Percentiles rank a stretch among this genome's conserved stretches.
These are phyloP conservation scores for Galerucella calmariensis DNA, from an alignment of 2,888 invertebrate species.

Conservation along the genomic window DNA sequence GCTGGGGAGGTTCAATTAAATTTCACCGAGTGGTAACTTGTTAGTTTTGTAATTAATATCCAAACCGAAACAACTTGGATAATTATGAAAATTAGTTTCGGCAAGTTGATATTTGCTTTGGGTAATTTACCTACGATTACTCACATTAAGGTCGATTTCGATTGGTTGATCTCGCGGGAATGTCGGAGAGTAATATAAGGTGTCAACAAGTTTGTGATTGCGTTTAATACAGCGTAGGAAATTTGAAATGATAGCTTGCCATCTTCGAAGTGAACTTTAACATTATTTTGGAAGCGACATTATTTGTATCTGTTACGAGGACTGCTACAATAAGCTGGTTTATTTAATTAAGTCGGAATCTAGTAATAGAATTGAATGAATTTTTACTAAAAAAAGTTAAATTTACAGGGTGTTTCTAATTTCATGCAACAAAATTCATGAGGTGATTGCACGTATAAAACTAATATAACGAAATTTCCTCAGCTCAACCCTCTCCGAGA, in stretches of 20 bases:
- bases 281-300: not conserved
- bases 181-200: not conserved
- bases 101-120: not conserved
- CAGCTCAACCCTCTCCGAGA: too few species aligned
- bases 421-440: too few species aligned
- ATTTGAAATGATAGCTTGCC: not conserved
- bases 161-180: not conserved
- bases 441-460: too few species aligned
- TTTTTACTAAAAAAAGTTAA: too few species aligned
- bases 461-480: too few species aligned
- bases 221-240: not conserved
- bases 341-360: too few species aligned
- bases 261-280: not conserved
- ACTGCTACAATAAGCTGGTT: too few species aligned
- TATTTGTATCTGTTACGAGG: too few species aligned
- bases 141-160: not conserved
- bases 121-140: not conserved
- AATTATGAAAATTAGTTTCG: not conserved
- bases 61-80: not conserved
- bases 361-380: too few species aligned
- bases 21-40: not conserved
- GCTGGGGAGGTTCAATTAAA: not conserved
- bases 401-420: too few species aligned
- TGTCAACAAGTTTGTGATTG: slow-evolving; percentile 7
- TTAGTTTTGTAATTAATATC: not conserved